Evolutionary conservation across 2,888 invertebrate genomes (phyloP).

Genomic region (Eupithecia vulgata): DNA sequence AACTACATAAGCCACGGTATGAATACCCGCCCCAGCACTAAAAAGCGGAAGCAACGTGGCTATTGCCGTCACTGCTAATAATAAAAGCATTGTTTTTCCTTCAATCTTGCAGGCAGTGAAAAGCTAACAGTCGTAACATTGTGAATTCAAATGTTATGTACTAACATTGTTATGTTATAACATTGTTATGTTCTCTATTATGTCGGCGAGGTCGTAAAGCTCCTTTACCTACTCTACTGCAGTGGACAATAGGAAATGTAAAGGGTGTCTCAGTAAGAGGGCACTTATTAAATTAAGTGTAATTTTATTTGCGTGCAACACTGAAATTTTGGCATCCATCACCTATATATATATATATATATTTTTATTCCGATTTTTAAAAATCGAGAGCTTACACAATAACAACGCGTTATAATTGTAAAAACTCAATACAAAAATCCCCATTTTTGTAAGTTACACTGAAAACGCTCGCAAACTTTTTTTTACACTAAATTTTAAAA

Average conservation of each 20-base stretch:
- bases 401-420: too few relatives aligned
- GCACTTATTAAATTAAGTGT: too few relatives aligned
- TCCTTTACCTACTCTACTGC: background rate
- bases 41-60: slow-evolving; percentile 15
- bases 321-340: too few relatives aligned
- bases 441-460: too few relatives aligned
- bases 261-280: too few relatives aligned
- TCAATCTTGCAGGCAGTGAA: slow-evolving; percentile 10
- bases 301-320: too few relatives aligned
- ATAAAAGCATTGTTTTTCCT: slow-evolving; percentile 28
- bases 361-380: too few relatives aligned
- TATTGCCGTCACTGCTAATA: slow-evolving; percentile 20
- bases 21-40: background rate
- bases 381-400: too few relatives aligned
- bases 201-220: background rate
- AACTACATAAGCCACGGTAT: background rate
- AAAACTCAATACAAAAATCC: too few relatives aligned
- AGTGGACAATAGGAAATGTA: background rate
- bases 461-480: too few relatives aligned
- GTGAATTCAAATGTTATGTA: slow-evolving; percentile 5
- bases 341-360: too few relatives aligned
- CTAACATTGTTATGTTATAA: background rate
- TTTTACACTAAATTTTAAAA: too few relatives aligned
- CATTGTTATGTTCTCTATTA: slow-evolving; percentile 2
- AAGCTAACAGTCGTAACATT: background rate